Evolutionary conservation across 2,888 invertebrate species (phyloP), one percentile per base, ranked within the genome.

Genomic region (Serrognathus titanus): DNA sequence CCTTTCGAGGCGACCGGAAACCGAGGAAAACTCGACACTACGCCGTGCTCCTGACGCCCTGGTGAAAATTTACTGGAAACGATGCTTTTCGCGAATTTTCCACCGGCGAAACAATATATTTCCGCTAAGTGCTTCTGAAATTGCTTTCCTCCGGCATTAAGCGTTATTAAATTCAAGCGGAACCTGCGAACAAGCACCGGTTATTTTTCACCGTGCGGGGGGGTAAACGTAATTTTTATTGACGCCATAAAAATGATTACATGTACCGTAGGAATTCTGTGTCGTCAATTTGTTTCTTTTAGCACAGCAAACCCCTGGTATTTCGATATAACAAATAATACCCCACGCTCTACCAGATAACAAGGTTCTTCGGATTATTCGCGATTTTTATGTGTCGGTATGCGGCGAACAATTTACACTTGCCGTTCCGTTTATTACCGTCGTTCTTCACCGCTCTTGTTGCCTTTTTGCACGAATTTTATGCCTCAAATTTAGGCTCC

Each of bases 371-470:
- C 39, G 37, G 41, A 57, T 57, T 48, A 43, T 47, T 53, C 48
- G 52, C 53, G 48, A 40, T 40, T 35, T 57, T 53, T 49, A 41
- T 48, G 43, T 39, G 45, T 45, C 36, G 51, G 45, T 24, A 51
- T 38, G 37, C 40, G 46, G 13, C 51, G 45, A 46, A 51, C 40
- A 55, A 55, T 55, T 55, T 55, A 51, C 55, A 55, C 55, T 38
- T 45, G 46, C 36, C n/a, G 10, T 48, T 35, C 13, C 20, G 36
- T 36, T 48, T 48, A 36, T 48, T 48, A 31, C 20, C 10, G 16
- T 31, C 48, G 9, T 48, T 48, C 48, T 43, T 43, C 43, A 31
- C 24, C 24, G 24, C 40, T 40, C 6, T 40, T 40, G 40, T 13
- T 40, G 12, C 40, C 13, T 13, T 40, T 40, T 13, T 40, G 40